Evolutionary conservation across 2,113 vertebrate genomes (phyloP), one percentile per base, ranked within the genome.

Genomic region (Tachysurus fulvidraco): DNA sequence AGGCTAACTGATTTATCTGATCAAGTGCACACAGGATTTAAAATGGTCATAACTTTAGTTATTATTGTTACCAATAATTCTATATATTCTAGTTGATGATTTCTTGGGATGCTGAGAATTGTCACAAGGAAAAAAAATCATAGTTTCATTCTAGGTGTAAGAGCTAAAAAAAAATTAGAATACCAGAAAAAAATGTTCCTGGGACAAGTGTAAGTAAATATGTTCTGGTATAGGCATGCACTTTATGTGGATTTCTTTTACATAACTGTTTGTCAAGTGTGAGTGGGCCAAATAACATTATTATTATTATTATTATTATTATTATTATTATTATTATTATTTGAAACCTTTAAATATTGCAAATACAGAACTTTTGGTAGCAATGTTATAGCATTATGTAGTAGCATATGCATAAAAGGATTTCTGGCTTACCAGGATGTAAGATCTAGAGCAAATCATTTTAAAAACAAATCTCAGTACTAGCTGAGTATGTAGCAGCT

Each of bases 331-430:
- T 83, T 76, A 89, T 93, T 88, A 84, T 65, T 80, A 86, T 74
- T 76, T 84, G 60, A 84, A 60, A 78, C 71, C 88, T 86, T 85
- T 86, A 81, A 81, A 30, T 84, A 76, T 81, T 88, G 88, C 84
- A 86, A 86, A 89, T 83, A 36, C 89, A 90, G 84, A 88, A 89
- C 80, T 85, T 90, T 83, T 7, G 88, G 86, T 95, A 93, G 93
- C 92, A 91, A 79, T 76, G 80, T 92, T 91, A 93, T 94, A 94
- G 94, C 93, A 91, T 93, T 94, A 95, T 93, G 90, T 90, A 86
- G 92, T 93, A 94, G 93, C 92, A 92, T 92, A 84, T 69, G 92
- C 94, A 94, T 94, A 94, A 92, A 69, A 88, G 88, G 65, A 44
- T 77, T 88, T 90, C 65, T 92, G 93, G 90, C 88, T 90, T 88